Percentiles rank a stretch among this genome's conserved stretches.
Evolutionary conservation across 2,888 invertebrate species (phyloP).

Genomic region (Lasius fuliginosus): DNA sequence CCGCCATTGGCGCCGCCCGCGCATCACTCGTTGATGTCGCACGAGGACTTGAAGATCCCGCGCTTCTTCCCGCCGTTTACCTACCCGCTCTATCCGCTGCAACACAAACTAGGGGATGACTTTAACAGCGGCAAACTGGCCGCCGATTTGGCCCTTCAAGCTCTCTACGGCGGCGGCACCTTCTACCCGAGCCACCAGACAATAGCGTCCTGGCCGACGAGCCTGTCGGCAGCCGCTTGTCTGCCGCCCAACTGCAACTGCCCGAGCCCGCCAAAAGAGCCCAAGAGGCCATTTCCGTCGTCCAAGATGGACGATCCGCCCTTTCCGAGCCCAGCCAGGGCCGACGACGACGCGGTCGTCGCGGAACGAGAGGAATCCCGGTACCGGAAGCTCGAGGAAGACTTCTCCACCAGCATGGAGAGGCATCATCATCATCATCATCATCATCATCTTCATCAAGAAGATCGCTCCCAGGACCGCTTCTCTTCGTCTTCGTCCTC

Average conservation of each 20-base stretch:
- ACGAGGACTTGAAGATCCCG: slow-evolving; percentile 89
- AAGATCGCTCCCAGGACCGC: slow-evolving; percentile 80
- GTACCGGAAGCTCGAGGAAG: slow-evolving; percentile 73
- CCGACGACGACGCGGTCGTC: slow-evolving; percentile 80
- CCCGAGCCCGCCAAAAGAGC: slow-evolving; percentile 82
- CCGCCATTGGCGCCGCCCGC: slow-evolving; percentile 87
- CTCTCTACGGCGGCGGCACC: slow-evolving; percentile 88
- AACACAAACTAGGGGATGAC: slow-evolving; percentile 87
- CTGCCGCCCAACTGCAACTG: slow-evolving; percentile 83
- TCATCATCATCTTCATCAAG: slow-evolving; percentile 77
- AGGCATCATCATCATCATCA: slow-evolving; percentile 78
- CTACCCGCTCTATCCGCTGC: slow-evolving; percentile 91
- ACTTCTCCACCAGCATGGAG: slow-evolving; percentile 64
- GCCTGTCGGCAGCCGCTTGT: slow-evolving; percentile 77
- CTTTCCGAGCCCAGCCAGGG: slow-evolving; percentile 79
- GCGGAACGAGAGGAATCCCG: slow-evolving; percentile 76
- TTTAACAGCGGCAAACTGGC: slow-evolving; percentile 88
- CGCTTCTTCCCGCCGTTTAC: slow-evolving; percentile 91
- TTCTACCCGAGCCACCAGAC: slow-evolving; percentile 87
- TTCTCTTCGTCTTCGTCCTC: slow-evolving; percentile 78
- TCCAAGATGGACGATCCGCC: slow-evolving; percentile 75
- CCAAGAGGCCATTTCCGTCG: slow-evolving; percentile 75
- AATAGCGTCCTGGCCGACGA: slow-evolving; percentile 83
- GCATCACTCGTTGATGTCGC: slow-evolving; percentile 87
- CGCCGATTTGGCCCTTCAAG: slow-evolving; percentile 90